Conservation (phyloP, 2,113 vertebrate species). For the Corythoichthys intestinalis region DNA sequence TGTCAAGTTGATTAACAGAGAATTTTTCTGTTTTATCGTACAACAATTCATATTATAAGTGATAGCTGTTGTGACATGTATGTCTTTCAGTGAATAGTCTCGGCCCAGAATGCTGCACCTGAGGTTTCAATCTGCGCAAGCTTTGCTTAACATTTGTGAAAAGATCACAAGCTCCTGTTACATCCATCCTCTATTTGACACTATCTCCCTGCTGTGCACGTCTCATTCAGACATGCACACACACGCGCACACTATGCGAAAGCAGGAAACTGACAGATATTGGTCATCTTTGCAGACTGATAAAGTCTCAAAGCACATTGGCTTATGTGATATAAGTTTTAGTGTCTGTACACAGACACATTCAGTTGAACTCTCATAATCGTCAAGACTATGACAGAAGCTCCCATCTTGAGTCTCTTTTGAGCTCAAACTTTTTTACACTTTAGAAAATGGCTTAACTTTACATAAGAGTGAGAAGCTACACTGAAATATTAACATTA, state of each 20-base stretch:
- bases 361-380: slow-evolving; percentile 32
- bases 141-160: not conserved
- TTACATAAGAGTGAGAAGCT: not conserved
- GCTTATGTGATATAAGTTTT: slow-evolving; percentile 13
- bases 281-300: not conserved
- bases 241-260: not conserved
- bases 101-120: not conserved
- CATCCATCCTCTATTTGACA: not conserved
- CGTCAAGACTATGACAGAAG: slow-evolving; percentile 5
- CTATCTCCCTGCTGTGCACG: not conserved
- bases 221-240: slow-evolving; percentile 8
- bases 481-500: not conserved
- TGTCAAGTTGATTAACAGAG: not conserved
- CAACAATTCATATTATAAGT: not conserved
- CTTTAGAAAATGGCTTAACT: not conserved
- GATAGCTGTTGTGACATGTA: too few species aligned
- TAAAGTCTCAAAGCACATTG: slow-evolving; percentile 1
- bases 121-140: not conserved
- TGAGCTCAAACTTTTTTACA: not conserved
- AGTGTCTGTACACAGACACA: not conserved
- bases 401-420: not conserved
- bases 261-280: slow-evolving; percentile 14
- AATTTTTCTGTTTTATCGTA: not conserved
- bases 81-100: too few species aligned
- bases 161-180: not conserved